Evolutionary conservation across 2,888 invertebrate genomes (phyloP), one percentile per base, ranked within the genome.

Genomic region (Lasioglossum vierecki): DNA sequence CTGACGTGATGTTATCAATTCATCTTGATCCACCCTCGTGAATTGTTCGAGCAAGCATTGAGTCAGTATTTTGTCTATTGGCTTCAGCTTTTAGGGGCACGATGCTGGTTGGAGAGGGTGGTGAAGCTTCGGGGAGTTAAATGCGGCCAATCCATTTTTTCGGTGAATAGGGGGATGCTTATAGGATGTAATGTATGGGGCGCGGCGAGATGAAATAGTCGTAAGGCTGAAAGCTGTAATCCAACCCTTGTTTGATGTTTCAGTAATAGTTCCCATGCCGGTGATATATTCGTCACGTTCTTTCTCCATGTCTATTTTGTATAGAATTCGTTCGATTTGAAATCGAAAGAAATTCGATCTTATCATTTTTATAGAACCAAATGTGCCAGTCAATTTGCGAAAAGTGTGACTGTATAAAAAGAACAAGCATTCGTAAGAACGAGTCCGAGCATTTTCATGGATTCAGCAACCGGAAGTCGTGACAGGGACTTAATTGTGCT

Each of bases 81-180:
- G 39, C 35, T 30, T 18, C 8, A 35, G 35, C 66, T 39, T 68
- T 39, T 39, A 22, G 66, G 66, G 66, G 66, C 0, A 9, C 22
- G 18, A 39, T 22, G 22, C 66, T 68, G 22, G 39, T 39, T 9
- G 6, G 4, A 18, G 66, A 18, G 8, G 35, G 66, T 18, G 11
- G 66, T 9, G 11, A 68, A 35, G 35, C 35, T 22, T 8, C 35
- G 35, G 66, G 39, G 39, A 68, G 66, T 39, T 68, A 39, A 30
- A 68, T 68, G 39, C 35, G 22, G 66, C 35, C 66, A 68, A 68
- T 35, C 66, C 66, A 68, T 68, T 68, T 68, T 68, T 68, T 68
- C 66, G 66, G 35, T 9, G 66, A 39, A 22, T 39, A 39, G 22
- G 35, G 66, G 22, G 9, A 68, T 39, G 66, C 35, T 68, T 68